A percentile compares a stretch with the other conserved stretches of the same genome.
Conservation (phyloP, 2,888 invertebrate genomes). For the Galeopsomyia nigrocyanea region DNA sequence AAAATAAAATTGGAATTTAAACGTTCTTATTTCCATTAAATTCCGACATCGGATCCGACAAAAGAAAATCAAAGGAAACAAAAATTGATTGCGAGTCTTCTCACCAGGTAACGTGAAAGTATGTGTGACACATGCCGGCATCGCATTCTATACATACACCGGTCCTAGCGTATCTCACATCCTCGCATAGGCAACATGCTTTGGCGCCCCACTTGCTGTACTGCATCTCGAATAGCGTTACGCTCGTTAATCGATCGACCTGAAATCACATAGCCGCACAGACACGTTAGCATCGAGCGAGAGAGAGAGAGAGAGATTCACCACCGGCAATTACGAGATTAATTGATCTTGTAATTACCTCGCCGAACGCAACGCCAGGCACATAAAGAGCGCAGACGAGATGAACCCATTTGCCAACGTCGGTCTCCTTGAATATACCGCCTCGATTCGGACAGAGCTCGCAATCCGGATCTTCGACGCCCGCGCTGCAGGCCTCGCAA, state of each 20-base stretch:
- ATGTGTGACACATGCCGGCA: conserved; percentile 97
- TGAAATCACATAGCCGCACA: conserved; percentile 54
- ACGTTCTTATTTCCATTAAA: background rate
- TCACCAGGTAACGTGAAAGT: conserved; percentile 97
- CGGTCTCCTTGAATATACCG: conserved; percentile 96
- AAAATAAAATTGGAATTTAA: background rate
- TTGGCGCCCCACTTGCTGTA: conserved; percentile 97
- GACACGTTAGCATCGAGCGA: background rate
- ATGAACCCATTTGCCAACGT: conserved; percentile 98
- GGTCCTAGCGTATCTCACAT: conserved; percentile 87
- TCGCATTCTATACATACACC: conserved; percentile 98
- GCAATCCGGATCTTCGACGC: conserved; percentile 88
- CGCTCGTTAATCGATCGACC: conserved; percentile 89
- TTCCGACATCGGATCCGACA: background rate
- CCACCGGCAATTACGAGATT: background rate
- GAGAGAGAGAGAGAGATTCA: background rate
- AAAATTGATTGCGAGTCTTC: conserved; percentile 1
- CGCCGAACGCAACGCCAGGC: conserved; percentile 96
- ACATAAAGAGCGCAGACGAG: conserved; percentile 97
- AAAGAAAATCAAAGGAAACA: background rate
- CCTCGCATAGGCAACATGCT: conserved; percentile 90
- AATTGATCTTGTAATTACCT: conserved; percentile 71
- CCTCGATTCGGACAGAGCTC: conserved; percentile 95
- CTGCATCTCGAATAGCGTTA: conserved; percentile 97
- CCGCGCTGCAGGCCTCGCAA: conserved; percentile 97